Evolutionary conservation across 2,888 invertebrate genomes (phyloP).

Genomic region (Anoncus sp.): DNA sequence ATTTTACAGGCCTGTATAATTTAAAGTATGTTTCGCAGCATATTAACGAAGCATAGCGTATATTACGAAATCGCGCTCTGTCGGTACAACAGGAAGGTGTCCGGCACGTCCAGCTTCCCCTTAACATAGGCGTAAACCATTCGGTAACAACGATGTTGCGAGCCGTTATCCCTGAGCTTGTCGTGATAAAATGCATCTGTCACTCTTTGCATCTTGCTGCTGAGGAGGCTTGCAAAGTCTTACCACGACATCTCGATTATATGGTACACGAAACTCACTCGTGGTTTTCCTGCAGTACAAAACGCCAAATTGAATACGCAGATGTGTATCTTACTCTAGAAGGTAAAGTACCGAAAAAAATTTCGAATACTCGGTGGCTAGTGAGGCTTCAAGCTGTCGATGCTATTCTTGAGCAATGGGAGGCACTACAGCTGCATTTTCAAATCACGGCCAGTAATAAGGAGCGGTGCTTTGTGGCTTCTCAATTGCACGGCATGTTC

Average conservation of each 20-base stretch:
- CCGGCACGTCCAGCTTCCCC: no score
- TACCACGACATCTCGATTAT: slow-evolving; percentile 63
- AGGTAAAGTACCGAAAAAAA: slow-evolving; percentile 61
- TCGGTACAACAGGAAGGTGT: no score
- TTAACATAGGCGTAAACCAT: slow-evolving; percentile 15
- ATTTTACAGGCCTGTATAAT: no score
- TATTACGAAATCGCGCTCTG: no score
- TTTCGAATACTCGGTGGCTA: slow-evolving; percentile 66
- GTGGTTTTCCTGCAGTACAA: slow-evolving; percentile 71
- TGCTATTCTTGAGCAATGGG: slow-evolving; percentile 73
- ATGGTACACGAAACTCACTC: slow-evolving; percentile 67
- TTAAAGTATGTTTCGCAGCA: no score
- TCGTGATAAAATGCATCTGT: slow-evolving; percentile 44
- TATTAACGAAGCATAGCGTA: no score
- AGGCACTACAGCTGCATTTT: slow-evolving; percentile 71
- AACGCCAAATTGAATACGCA: slow-evolving; percentile 66
- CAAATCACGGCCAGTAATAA: slow-evolving; percentile 60
- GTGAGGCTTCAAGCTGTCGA: slow-evolving; percentile 66
- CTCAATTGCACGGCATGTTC: slow-evolving; percentile 59
- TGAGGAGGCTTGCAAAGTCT: slow-evolving; percentile 38
- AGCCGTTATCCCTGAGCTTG: slow-evolving; percentile 49
- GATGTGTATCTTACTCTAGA: slow-evolving; percentile 63
- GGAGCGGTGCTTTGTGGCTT: slow-evolving; percentile 60
- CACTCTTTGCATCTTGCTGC: slow-evolving; percentile 62
- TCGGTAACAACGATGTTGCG: slow-evolving; percentile 6